Percentiles rank a stretch among this genome's conserved stretches.
Evolutionary conservation across 2,888 invertebrate species (phyloP).

Genomic region (Colletes collaris): DNA sequence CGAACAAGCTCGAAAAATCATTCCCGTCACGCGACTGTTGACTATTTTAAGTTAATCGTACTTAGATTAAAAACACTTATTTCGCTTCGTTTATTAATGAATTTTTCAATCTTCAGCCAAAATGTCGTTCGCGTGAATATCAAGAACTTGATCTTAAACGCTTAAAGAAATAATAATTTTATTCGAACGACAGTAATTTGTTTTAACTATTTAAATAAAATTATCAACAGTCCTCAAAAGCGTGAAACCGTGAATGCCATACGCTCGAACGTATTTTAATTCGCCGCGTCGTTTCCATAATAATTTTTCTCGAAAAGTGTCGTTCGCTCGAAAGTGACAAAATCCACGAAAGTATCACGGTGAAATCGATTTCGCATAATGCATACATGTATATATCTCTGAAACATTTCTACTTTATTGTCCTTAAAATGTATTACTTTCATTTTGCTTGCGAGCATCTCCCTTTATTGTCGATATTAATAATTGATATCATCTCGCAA

Average conservation of each 20-base stretch:
- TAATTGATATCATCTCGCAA: constrained; percentile 75
- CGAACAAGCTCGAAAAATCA: no score
- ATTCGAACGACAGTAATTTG: no score
- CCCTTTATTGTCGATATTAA: constrained; percentile 77
- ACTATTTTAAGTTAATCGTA: not conserved
- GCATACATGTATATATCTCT: constrained; percentile 27
- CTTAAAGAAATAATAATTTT: no score
- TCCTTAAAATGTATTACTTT: constrained; percentile 76
- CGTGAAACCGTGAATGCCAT: not conserved
- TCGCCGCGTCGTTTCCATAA: no score
- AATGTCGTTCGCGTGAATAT: no score
- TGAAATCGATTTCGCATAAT: constrained; percentile 18
- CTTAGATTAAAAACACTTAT: not conserved
- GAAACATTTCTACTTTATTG: constrained; percentile 70
- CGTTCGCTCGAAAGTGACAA: not conserved
- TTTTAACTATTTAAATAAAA: no score
- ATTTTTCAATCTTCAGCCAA: no score
- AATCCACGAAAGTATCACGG: constrained; percentile 39
- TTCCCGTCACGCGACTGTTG: not conserved
- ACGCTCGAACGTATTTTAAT: no score
- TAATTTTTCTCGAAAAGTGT: not conserved
- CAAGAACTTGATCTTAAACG: no score
- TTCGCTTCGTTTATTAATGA: not conserved
- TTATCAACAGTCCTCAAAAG: not conserved
- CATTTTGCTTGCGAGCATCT: constrained; percentile 64